These are phyloP conservation scores for Drosophila cracens DNA, from an alignment of 2,888 invertebrate species.

Conservation along the genomic window DNA sequence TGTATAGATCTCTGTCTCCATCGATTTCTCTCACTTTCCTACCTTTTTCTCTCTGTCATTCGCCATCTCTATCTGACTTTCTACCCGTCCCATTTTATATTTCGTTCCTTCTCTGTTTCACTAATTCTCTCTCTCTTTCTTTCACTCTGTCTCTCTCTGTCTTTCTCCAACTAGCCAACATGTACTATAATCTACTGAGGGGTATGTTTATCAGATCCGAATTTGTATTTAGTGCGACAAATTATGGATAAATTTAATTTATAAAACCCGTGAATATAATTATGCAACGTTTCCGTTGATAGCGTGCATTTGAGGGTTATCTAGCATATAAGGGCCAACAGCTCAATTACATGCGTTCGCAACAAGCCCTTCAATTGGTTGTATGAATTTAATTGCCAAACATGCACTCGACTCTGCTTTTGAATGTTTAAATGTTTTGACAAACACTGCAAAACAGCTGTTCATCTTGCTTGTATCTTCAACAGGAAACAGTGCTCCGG, in stretches of 20 bases:
- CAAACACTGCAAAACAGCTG: not conserved
- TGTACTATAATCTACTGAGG: conserved; percentile 4
- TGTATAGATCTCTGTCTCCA: not conserved
- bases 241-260: conserved; percentile 43
- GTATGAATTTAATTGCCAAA: conserved; percentile 3
- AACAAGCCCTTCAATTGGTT: not conserved
- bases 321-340: not conserved
- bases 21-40: not conserved
- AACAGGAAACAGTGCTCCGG: not conserved
- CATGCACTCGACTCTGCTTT: not conserved
- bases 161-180: not conserved
- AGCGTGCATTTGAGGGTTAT: conserved; percentile 10
- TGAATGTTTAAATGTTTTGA: not conserved
- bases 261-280: conserved; percentile 40
- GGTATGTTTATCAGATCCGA: conserved; percentile 4
- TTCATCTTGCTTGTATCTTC: not conserved
- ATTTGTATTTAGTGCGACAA: conserved; percentile 37
- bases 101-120: not conserved
- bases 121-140: not conserved
- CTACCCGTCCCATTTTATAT: not conserved
- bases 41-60: not conserved
- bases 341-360: conserved; percentile 7
- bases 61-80: not conserved
- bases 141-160: not conserved
- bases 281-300: conserved; percentile 40